Base-by-base conservation (phyloP, 2,797 vertebrate species). In the Steatocranus sp. region DNA sequence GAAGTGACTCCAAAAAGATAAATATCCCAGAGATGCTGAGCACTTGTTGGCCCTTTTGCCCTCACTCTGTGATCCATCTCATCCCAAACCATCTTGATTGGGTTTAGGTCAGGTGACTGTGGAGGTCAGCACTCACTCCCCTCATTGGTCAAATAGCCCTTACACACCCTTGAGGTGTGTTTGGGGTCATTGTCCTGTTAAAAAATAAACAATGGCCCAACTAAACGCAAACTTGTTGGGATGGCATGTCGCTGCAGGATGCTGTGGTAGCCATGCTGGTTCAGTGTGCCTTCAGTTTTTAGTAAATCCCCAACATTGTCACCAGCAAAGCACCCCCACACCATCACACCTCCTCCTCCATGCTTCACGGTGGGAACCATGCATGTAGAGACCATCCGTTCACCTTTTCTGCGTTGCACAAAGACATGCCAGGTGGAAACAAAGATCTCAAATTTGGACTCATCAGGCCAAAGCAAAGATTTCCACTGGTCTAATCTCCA, bases 311-410 rank as follows among this genome's bases (percentile, higher is more conserved):
- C 4, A 36, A 36, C 36, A 36, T 9, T 36, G 10, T 36, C 25
- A 2, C 53, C 25, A 30, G 14, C 25, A 56, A 30, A 56, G 53
- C 14, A 56, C 25, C 53, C 14, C 8, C 1, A 54, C 53, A 25
- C 51, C 23, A 25, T 25, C 23, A 53, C 23, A 56, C 53, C 53
- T 9, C 14, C 51, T 0, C 3, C 8, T 17, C 25, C 53, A 30
- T 54, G 5, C 25, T 17, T 54, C 1, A 9, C 0, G 3, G 0
- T 58, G 1, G 5, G 0, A 56, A 32, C 27, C 5, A 32, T 56
- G 27, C 54, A 32, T 11, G 54, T 32, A 32, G 54, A 56, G 27
- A 56, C 15, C 27, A 32, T 30, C 15, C 0, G 1, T 30, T 30
- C 27, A 30, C 53, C 14, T 10, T 56, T 6, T 56, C 25, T 56